These are phyloP conservation scores for Lota lota DNA, from an alignment of 2,113 vertebrate species.

Conservation along the genomic window DNA sequence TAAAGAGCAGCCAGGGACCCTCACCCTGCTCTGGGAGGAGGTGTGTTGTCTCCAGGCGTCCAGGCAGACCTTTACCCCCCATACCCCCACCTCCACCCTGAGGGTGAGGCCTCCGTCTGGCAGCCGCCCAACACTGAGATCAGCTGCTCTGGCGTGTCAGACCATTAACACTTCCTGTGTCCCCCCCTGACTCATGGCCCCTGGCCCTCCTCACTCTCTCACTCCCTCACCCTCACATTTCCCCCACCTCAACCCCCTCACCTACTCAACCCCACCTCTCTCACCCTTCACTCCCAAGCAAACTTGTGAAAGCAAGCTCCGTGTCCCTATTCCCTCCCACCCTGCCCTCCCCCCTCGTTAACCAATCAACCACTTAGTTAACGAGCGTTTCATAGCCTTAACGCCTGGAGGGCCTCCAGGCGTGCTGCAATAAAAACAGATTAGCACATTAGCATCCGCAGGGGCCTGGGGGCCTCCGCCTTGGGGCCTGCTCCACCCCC, in stretches of 20 bases:
- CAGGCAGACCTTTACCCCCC: background rate
- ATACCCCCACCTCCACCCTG: background rate
- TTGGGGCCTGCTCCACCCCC: constrained; percentile 19
- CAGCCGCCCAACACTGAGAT: constrained; percentile 49
- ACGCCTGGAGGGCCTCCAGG: constrained; percentile 25
- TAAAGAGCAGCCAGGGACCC: too few species aligned
- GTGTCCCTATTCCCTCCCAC: background rate
- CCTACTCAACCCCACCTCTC: too few species aligned
- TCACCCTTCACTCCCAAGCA: background rate
- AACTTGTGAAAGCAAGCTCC: background rate
- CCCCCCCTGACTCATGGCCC: constrained; percentile 9
- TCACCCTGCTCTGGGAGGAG: too few species aligned
- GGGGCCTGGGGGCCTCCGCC: constrained; percentile 34
- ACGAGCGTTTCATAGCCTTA: constrained; percentile 25
- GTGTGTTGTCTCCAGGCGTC: background rate
- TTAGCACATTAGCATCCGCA: constrained; percentile 33
- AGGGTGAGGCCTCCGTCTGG: background rate
- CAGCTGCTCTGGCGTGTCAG: constrained; percentile 47
- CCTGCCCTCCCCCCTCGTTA: constrained; percentile 7
- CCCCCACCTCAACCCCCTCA: too few species aligned
- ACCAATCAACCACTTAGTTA: constrained; percentile 39
- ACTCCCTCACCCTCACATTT: too few species aligned
- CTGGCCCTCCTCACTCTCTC: background rate
- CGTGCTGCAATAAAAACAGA: constrained; percentile 30
- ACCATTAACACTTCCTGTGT: constrained; percentile 53